These are phyloP conservation scores for Glareola pratincola DNA, from an alignment of 2,113 vertebrate genomes.

Conservation along the genomic window DNA sequence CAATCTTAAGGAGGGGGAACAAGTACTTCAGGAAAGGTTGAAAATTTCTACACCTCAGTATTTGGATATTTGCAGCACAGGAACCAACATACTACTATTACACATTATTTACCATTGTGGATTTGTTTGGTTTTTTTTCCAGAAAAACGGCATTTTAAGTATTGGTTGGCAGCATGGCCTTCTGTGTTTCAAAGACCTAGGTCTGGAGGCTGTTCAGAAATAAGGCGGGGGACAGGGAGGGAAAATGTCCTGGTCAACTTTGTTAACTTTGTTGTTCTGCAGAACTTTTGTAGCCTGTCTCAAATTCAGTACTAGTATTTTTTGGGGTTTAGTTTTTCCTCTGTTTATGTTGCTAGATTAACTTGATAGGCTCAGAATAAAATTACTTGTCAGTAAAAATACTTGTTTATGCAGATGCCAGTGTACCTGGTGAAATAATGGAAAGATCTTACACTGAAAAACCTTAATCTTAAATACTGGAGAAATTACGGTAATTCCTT, in stretches of 20 bases:
- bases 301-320: not conserved
- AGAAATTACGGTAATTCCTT: not conserved
- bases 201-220: not conserved
- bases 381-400: not conserved
- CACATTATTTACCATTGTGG: not conserved
- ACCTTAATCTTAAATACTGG: not conserved
- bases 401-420: not conserved
- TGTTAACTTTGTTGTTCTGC: not conserved
- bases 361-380: not conserved
- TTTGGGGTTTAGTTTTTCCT: not conserved
- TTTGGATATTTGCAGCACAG: not conserved
- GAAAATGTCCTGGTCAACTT: not conserved
- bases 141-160: not conserved
- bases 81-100: not conserved
- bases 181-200: not conserved
- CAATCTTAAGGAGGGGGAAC: not conserved
- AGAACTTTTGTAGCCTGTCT: not conserved
- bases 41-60: not conserved
- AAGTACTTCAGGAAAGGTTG: not conserved
- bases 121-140: not conserved
- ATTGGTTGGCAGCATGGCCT: not conserved
- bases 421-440: not conserved
- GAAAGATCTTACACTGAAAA: not conserved
- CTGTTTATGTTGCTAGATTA: not conserved
- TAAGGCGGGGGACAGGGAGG: not conserved